Conservation (phyloP, 2,888 invertebrate genomes). For the Nebria salina region DNA sequence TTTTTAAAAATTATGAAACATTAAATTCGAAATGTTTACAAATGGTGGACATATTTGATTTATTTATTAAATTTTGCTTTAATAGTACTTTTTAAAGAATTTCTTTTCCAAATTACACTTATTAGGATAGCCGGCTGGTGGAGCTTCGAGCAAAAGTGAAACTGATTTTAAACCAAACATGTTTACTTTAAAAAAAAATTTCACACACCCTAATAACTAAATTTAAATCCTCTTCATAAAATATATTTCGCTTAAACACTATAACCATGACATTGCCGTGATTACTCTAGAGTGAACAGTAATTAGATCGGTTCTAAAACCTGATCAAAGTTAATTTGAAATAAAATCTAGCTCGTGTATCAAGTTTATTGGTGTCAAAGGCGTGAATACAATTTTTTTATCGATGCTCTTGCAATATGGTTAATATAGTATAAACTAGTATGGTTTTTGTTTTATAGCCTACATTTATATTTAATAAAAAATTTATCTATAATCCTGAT, state of each 20-base stretch:
- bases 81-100: neutral
- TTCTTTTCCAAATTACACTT: neutral
- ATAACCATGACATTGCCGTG: neutral
- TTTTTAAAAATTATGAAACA: too few species aligned
- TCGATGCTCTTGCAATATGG: neutral
- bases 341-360: neutral
- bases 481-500: too few species aligned
- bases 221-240: neutral
- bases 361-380: conserved; percentile 1
- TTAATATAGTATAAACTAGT: neutral
- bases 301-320: neutral
- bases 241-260: neutral
- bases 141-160: neutral
- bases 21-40: too few species aligned
- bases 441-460: neutral
- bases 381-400: neutral
- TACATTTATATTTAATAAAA: neutral
- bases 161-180: neutral
- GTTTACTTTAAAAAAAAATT: neutral
- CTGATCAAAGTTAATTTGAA: neutral
- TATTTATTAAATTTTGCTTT: neutral
- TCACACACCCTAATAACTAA: neutral
- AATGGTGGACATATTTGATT: neutral
- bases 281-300: neutral
- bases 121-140: neutral